Evolutionary conservation across 2,797 vertebrate genomes (phyloP).

Genomic region (Capromys pilorides): DNA sequence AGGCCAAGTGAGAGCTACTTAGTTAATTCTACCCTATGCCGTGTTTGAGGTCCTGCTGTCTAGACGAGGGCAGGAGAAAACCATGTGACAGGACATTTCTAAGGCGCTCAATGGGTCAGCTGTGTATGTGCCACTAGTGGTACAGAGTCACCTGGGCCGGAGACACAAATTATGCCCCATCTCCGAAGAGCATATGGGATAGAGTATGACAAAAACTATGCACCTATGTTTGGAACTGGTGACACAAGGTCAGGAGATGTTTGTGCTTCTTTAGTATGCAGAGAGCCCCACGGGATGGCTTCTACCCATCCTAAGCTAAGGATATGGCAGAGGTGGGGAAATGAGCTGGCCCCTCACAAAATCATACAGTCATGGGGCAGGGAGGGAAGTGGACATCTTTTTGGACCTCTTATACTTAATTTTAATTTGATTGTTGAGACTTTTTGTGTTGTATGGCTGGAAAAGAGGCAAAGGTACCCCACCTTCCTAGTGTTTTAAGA

Average conservation of each 20-base stretch:
- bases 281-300: rapidly evolving
- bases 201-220: not conserved
- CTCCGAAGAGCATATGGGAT: not conserved
- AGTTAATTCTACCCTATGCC: not conserved
- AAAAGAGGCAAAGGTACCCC: not conserved
- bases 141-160: not conserved
- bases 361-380: not conserved
- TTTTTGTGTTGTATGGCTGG: not conserved
- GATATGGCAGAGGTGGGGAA: not conserved
- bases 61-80: not conserved
- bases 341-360: not conserved
- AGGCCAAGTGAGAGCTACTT: not conserved
- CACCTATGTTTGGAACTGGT: not conserved
- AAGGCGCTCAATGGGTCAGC: not conserved
- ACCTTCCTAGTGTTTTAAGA: not conserved
- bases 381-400: not conserved
- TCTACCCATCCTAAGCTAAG: not conserved
- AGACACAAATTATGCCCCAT: not conserved
- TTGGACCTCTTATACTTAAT: not conserved
- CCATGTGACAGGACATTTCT: not conserved
- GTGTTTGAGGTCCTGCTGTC: not conserved
- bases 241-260: not conserved
- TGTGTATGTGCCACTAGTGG: not conserved
- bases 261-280: not conserved
- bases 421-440: not conserved